A percentile compares a stretch with the other conserved stretches of the same genome.
phyloP scores from a whole-genome alignment of 2,888 invertebrate genomes.

The Pharmacophagus antenor region DNA sequence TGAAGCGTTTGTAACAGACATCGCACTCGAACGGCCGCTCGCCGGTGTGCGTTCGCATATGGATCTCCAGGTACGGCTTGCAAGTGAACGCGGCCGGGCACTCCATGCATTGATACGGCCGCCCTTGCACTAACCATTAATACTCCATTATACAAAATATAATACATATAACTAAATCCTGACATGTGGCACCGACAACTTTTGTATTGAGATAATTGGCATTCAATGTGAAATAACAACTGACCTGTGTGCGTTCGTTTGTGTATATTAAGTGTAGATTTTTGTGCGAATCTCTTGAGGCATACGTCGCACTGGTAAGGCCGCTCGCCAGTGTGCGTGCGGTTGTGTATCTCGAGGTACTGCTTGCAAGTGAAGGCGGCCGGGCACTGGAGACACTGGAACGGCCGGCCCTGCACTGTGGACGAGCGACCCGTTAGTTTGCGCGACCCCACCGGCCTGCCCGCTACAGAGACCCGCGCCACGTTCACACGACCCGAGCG shows the following conservation, averaged over 20 bases:
- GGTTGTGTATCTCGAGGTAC: slow-evolving; percentile 79
- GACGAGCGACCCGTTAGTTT: slow-evolving; percentile 47
- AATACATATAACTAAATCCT: slow-evolving; percentile 32
- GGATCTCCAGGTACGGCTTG: slow-evolving; percentile 83
- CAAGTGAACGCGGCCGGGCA: slow-evolving; percentile 82
- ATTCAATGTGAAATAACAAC: slow-evolving; percentile 38
- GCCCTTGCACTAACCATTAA: slow-evolving; percentile 72
- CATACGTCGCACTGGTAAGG: slow-evolving; percentile 87
- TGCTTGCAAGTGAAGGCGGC: slow-evolving; percentile 82
- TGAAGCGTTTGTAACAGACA: slow-evolving; percentile 81
- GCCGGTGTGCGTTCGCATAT: slow-evolving; percentile 82
- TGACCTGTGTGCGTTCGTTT: slow-evolving; percentile 88
- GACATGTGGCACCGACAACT: slow-evolving; percentile 77
- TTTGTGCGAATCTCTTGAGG: slow-evolving; percentile 90
- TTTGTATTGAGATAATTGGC: slow-evolving; percentile 31
- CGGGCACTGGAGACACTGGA: slow-evolving; percentile 82
- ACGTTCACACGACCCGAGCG: slow-evolving; percentile 47
- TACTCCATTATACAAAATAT: slow-evolving; percentile 34
- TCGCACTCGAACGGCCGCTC: slow-evolving; percentile 81
- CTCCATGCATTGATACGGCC: slow-evolving; percentile 80
- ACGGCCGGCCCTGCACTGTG: slow-evolving; percentile 80
- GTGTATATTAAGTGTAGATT: slow-evolving; percentile 90
- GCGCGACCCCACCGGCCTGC: slow-evolving; percentile 40
- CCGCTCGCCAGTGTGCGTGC: slow-evolving; percentile 79
- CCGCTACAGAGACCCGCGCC: slow-evolving; percentile 49